Evolutionary conservation across 92 coral and sea anemone species (phyloP).

Genomic region (Zoanthus sansibaricus): DNA sequence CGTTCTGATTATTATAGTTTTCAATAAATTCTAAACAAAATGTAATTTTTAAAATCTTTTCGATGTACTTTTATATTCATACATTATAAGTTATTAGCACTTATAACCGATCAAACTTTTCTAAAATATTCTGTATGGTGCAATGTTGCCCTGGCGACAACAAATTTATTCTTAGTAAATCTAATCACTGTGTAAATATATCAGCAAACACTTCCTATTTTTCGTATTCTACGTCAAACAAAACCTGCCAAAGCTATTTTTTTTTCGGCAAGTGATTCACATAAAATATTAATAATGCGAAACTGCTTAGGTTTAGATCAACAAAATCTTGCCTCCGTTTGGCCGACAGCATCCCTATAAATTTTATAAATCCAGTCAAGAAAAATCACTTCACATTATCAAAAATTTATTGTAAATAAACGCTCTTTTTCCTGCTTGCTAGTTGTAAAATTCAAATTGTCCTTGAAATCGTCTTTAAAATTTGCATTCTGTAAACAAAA

Average conservation of each 20-base stretch:
- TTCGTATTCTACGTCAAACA: constrained; percentile 12
- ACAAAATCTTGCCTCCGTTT: not conserved
- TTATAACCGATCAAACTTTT: not conserved
- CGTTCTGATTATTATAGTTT: too few species aligned
- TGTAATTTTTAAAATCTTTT: not conserved
- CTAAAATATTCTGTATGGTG: constrained; percentile 1
- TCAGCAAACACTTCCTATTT: constrained; percentile 18
- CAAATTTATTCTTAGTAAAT: not conserved
- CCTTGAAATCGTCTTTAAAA: constrained; percentile 7
- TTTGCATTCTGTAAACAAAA: constrained; percentile 73
- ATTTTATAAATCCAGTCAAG: not conserved
- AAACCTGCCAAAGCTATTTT: not conserved
- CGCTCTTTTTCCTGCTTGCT: not conserved
- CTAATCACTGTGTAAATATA: constrained; percentile 2
- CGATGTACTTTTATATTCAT: not conserved
- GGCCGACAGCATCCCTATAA: not conserved
- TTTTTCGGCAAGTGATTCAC: not conserved
- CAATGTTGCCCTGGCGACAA: not conserved
- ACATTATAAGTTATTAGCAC: not conserved
- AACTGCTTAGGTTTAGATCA: not conserved
- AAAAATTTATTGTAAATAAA: not conserved
- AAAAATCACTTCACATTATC: not conserved
- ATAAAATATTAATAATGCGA: not conserved
- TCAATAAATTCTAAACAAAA: too few species aligned
- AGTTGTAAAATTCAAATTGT: not conserved